Conservation (phyloP, 1,140 invertebrate species). For the Microplitis mediator region DNA sequence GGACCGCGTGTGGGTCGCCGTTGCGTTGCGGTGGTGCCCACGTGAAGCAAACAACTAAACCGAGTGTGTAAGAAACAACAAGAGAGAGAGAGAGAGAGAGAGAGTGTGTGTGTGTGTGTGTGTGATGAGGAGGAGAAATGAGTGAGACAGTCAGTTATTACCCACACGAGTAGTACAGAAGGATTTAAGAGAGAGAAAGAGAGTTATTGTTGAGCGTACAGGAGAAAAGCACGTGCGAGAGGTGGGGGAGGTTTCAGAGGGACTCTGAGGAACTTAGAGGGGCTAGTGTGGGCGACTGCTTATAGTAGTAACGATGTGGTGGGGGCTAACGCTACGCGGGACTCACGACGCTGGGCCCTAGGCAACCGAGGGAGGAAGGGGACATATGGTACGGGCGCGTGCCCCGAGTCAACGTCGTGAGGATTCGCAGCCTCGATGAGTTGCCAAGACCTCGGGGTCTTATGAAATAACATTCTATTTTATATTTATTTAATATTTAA, state of each 20-base stretch:
- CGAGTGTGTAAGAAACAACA: slow-evolving; percentile 5
- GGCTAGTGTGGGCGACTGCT: slow-evolving; percentile 24
- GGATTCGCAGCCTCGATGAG: background rate
- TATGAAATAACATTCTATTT: no score
- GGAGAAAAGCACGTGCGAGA: slow-evolving; percentile 26
- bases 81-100: slow-evolving; percentile 26
- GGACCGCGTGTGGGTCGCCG: slow-evolving; percentile 30
- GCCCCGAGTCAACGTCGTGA: slow-evolving; percentile 49
- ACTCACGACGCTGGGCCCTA: background rate
- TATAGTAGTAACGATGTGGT: background rate
- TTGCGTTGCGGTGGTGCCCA: slow-evolving; percentile 22
- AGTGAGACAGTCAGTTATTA: no score
- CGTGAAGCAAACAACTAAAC: slow-evolving; percentile 9
- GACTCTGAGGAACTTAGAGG: background rate
- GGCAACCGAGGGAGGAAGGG: background rate
- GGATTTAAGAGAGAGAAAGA: slow-evolving; percentile 15
- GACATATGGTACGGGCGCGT: slow-evolving; percentile 43
- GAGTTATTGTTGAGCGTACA: background rate
- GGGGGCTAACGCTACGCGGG: background rate
- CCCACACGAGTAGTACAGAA: background rate
- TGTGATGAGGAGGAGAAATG: no score
- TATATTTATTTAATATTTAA: no score
- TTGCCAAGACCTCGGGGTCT: background rate
- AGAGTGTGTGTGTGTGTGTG: background rate
- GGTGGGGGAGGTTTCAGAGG: slow-evolving; percentile 20